Conservation (phyloP, 2,888 invertebrate genomes). For the Anthophora plumipes region DNA sequence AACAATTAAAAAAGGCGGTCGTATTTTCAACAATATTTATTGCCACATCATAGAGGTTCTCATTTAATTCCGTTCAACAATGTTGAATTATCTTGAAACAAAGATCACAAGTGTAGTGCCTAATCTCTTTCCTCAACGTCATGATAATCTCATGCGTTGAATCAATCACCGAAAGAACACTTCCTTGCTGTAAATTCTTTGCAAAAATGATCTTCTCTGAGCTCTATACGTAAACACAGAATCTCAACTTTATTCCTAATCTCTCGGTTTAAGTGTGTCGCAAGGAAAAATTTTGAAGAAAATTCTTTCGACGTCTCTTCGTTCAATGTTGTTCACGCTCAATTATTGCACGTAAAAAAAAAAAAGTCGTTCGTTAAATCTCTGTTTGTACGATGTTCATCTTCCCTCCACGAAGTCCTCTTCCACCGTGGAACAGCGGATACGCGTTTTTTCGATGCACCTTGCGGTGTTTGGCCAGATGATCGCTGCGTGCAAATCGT, state of each 20-base stretch:
- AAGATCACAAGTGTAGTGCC: conserved; percentile 2
- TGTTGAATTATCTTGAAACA: background rate
- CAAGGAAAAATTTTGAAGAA: conserved; percentile 7
- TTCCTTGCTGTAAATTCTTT: background rate
- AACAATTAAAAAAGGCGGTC: background rate
- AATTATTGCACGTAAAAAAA: background rate
- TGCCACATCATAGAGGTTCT: conserved; percentile 28
- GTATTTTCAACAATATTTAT: conserved; percentile 46
- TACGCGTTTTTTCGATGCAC: conserved; percentile 89
- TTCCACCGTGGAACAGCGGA: conserved; percentile 77
- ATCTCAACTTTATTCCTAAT: background rate
- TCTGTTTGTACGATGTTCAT: conserved; percentile 75
- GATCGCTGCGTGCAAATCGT: conserved; percentile 96
- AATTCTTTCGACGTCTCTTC: conserved; percentile 7
- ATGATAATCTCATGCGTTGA: background rate
- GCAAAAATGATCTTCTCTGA: background rate
- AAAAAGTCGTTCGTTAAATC: conserved; percentile 69
- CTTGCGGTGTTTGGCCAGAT: conserved; percentile 95
- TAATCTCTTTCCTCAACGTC: conserved; percentile 31
- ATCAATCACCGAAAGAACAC: conserved; percentile 2
- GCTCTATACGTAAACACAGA: background rate
- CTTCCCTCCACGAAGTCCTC: conserved; percentile 76
- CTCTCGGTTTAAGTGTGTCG: conserved; percentile 36
- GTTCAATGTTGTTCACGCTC: background rate
- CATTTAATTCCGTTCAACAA: conserved; percentile 1